phyloP scores from a whole-genome alignment of 30 jellyfish, hydroid and myxozoan genomes.

The Cassiopea andromeda region DNA sequence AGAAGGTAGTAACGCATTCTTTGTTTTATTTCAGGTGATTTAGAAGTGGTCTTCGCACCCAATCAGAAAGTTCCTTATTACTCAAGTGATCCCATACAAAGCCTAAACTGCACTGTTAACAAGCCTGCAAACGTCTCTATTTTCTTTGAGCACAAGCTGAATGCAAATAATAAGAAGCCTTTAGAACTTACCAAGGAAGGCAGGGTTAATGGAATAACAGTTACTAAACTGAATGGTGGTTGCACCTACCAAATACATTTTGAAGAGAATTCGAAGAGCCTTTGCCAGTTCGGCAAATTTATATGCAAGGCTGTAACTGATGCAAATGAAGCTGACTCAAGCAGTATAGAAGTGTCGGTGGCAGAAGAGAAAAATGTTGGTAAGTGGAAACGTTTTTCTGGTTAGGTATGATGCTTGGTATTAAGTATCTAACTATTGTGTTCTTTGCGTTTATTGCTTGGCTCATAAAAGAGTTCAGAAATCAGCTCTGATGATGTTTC shows the following conservation, averaged over 20 bases:
- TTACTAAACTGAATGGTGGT: background rate
- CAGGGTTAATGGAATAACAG: background rate
- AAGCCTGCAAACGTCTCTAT: conserved; percentile 18
- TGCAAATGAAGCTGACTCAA: background rate
- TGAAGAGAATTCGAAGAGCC: background rate
- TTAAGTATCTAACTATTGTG: too few species aligned
- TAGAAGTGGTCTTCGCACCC: conserved; percentile 1
- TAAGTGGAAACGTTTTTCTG: background rate
- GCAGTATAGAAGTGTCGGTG: background rate
- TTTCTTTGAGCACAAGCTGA: background rate
- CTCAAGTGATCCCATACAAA: too few species aligned
- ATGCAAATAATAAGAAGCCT: background rate
- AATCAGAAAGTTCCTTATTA: background rate
- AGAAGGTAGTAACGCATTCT: background rate
- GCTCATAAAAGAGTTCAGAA: too few species aligned
- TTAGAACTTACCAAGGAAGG: background rate
- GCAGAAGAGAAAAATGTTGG: background rate
- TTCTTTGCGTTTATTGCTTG: too few species aligned
- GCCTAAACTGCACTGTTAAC: conserved; percentile 15
- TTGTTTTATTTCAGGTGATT: conserved; percentile 2
- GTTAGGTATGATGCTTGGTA: too few species aligned
- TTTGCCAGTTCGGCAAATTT: background rate
- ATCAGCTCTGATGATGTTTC: too few species aligned
- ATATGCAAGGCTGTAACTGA: conserved; percentile 1
- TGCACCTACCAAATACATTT: background rate